Conservation (phyloP, 2,797 vertebrate species). For the Etheostoma nigrum region DNA sequence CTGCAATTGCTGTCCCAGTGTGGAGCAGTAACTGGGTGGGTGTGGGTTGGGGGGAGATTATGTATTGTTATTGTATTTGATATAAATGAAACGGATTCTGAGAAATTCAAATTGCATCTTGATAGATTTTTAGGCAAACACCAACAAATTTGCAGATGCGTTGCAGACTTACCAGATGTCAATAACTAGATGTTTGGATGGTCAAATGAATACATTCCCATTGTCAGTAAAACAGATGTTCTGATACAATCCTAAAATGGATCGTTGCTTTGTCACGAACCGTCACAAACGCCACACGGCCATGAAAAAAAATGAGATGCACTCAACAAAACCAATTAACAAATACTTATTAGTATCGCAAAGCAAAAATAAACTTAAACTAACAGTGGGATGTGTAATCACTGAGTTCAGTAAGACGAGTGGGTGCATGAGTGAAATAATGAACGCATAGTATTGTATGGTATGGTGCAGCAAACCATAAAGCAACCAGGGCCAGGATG, state of each 20-base stretch:
- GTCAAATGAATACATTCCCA: slow-evolving; percentile 28
- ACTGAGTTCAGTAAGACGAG: no score
- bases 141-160: slow-evolving; percentile 29
- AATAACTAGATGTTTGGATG: slow-evolving; percentile 39
- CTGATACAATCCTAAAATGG: slow-evolving; percentile 9
- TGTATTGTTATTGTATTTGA: slow-evolving; percentile 54
- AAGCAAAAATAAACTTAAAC: no score
- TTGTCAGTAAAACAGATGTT: slow-evolving; percentile 40
- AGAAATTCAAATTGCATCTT: slow-evolving; percentile 4
- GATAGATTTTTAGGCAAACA: slow-evolving; percentile 13
- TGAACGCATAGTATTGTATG: no score
- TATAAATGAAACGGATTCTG: slow-evolving; percentile 44
- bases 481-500: no score
- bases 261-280: slow-evolving; percentile 1
- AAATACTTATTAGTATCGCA: no score
- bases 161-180: slow-evolving; percentile 26
- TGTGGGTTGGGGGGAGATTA: background rate
- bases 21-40: slow-evolving; percentile 53
- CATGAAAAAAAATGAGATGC: no score
- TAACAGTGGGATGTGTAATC: no score
- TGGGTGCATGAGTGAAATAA: no score
- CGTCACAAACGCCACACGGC: no score
- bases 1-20: slow-evolving; percentile 59
- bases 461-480: no score
- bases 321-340: no score